phyloP scores from a whole-genome alignment of 2,888 invertebrate genomes.

The Hecatera dysodea region DNA sequence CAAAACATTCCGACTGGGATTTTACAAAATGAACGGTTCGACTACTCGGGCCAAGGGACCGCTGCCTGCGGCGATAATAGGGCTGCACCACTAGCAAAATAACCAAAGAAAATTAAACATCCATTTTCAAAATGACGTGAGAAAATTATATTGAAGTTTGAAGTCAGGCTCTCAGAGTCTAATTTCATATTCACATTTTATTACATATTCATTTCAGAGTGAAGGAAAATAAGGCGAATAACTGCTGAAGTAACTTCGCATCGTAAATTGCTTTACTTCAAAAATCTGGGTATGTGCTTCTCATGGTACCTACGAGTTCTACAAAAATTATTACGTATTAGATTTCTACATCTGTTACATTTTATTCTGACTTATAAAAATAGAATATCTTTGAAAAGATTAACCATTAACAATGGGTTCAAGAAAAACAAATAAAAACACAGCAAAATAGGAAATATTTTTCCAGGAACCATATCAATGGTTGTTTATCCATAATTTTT shows the following conservation, averaged over 20 bases:
- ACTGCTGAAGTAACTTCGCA: slow-evolving; percentile 42
- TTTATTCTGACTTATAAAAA: neutral
- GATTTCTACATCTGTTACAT: neutral
- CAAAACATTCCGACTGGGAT: slow-evolving; percentile 52
- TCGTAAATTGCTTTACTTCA: slow-evolving; percentile 45
- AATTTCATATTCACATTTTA: slow-evolving; percentile 56
- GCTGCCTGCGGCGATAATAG: slow-evolving; percentile 45
- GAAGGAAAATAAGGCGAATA: slow-evolving; percentile 48
- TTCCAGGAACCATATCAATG: neutral
- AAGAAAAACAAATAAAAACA: too few relatives aligned
- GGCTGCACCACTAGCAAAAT: slow-evolving; percentile 35
- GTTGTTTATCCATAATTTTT: neutral
- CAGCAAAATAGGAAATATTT: neutral
- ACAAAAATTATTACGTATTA: neutral
- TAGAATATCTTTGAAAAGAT: neutral
- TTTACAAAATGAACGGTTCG: slow-evolving; percentile 58
- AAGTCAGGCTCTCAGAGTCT: slow-evolving; percentile 35
- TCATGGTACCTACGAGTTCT: slow-evolving; percentile 26
- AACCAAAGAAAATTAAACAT: slow-evolving; percentile 3
- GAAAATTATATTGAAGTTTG: slow-evolving; percentile 38
- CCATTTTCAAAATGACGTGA: slow-evolving; percentile 20
- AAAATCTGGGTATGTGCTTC: slow-evolving; percentile 22
- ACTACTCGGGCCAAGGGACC: slow-evolving; percentile 36
- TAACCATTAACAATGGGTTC: neutral
- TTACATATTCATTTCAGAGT: slow-evolving; percentile 51